Evolutionary conservation across 2,797 vertebrate species (phyloP), one percentile per base, ranked within the genome.

Genomic region (Hippopotamyrus pictus): DNA sequence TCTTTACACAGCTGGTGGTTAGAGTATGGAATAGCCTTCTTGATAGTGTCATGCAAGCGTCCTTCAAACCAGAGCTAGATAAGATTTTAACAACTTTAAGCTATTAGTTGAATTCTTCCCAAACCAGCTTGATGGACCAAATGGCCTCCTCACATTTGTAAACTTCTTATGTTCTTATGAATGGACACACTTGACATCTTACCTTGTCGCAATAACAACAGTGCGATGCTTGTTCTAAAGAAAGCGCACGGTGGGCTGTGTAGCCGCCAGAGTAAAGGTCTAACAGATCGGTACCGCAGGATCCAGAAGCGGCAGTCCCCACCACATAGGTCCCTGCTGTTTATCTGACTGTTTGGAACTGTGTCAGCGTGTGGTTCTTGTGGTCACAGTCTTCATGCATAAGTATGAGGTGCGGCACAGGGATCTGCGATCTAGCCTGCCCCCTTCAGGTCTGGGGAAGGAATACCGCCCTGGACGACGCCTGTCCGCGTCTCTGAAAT

Each of bases 241-340:
- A 44, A 79, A 79, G 14, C 0, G n/a, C 25, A 4, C 11, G 1
- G 29, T 0, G 0, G 73, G 91, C 88, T 91, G 93, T 88, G 93
- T 94, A 89, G 87, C 59, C 62, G 0, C 46, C 44, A 51, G 37
- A 17, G 37, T 44, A 41, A 79, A 44, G 17, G 17, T 79, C 37
- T n/a, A 79, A 44, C 37, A 44, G 19, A 79, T 19, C 1, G 8
- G 17, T 9, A 41, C 73, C 19, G 1, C 37, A 44, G 37, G 17
- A 44, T 79, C 14, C 2, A 79, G 37, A 19, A 5, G 37, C 1
- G 5, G 37, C 37, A 6, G 33, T 7, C 37, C 37, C 73, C 41
- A 2, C 17, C 37, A 79, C 44, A 79, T 1, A 19, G 44, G n/a
- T 33, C 22, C 62, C 37, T 73, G n/a, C 22, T 84, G 59, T 88